Conservation (phyloP, 2,113 vertebrate species). For the Elephantulus edwardii region DNA sequence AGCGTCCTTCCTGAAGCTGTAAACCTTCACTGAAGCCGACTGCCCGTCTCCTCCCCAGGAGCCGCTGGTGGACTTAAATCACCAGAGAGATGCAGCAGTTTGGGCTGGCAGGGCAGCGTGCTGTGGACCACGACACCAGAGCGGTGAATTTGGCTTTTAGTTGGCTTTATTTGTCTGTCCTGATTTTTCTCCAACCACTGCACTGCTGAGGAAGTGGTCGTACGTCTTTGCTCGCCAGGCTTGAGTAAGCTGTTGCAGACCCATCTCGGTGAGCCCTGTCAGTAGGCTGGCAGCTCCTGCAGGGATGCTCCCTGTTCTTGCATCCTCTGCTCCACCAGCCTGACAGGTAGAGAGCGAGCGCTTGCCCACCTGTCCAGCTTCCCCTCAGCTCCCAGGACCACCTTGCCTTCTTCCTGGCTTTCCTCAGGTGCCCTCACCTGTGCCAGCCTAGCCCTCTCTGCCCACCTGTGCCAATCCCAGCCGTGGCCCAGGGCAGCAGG, state of each 20-base stretch:
- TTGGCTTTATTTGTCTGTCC: background rate
- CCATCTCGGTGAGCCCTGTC: background rate
- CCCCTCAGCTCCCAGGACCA: background rate
- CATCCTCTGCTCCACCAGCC: background rate
- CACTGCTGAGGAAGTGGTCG: too few relatives aligned
- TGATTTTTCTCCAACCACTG: background rate
- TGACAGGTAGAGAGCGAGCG: background rate
- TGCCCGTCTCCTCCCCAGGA: too few relatives aligned
- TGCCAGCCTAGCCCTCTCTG: background rate
- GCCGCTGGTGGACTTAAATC: too few relatives aligned
- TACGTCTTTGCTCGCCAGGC: background rate
- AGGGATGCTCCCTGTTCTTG: background rate
- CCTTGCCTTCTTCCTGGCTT: background rate
- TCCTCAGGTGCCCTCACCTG: background rate
- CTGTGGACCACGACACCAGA: too few relatives aligned
- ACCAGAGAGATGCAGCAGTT: too few relatives aligned
- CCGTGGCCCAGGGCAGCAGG: background rate
- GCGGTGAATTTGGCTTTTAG: too few relatives aligned
- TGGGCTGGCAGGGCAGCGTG: too few relatives aligned
- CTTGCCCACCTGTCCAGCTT: background rate
- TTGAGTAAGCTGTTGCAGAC: background rate
- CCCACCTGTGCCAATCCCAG: background rate
- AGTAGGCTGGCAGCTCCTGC: background rate
- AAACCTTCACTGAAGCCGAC: too few relatives aligned
- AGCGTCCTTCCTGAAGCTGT: too few relatives aligned